Base-by-base conservation (phyloP, 2,888 invertebrate species). In the Ariolimax columbianus region DNA sequence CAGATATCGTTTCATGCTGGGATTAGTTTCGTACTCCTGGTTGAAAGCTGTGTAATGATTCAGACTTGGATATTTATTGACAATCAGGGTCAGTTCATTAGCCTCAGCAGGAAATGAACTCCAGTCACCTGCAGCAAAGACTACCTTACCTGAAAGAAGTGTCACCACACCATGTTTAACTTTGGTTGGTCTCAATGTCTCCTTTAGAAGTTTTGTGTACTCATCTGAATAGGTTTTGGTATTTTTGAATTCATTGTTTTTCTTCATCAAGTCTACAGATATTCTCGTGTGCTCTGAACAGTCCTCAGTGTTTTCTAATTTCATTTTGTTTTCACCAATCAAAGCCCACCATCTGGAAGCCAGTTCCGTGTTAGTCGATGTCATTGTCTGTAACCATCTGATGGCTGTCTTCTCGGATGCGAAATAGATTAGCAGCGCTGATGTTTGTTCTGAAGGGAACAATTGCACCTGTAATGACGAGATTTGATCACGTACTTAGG, bases 341-440 rank as follows among this genome's bases (percentile, higher is more conserved):
- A 80, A 17, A n/a, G 43, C 66, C 66, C n/a, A 68, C 79, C 66
- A 80, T 19, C 43, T 36, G 40, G 68, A 68, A 6, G 68, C 11
- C 4, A 80, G 30, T 9, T 63, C 43, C n/a, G 68, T 26, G 68
- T 80, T 66, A 43, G 30, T 0, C 26, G 38, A 47, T 19, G 43
- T 80, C 68, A 80, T 80, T 43, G 40, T 43, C 43, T 68, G 68
- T 19, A 80, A 43, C 68, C 79, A 80, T 30, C 43, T 80, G n/a
- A 68, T 26, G 66, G 26, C 79, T 23, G 33, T 30, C 33, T 30
- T 59, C 30, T 59, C 43, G 9, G 79, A 6, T 17, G 11, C 19
- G 51, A 80, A 68, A 33, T 68, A 23, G 40, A 80, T 63, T 2
- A 80, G 36, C 0, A 80, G 26, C 19, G 79, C 79, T n/a, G 66